Evolutionary conservation across 2,888 invertebrate genomes (phyloP).

Genomic region (Odontocerum albicorne): DNA sequence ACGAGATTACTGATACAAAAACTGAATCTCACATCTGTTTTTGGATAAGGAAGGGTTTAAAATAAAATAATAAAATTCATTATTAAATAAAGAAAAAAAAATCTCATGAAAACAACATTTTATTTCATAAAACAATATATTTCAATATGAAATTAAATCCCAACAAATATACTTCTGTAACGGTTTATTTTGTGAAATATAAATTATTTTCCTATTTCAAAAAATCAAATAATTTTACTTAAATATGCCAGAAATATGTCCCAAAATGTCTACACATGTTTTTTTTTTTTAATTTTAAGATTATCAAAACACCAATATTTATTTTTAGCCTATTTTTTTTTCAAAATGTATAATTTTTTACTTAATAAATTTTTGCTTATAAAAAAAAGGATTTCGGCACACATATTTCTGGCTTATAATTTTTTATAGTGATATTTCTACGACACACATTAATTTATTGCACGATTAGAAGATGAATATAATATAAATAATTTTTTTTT

Average conservation of each 20-base stretch:
- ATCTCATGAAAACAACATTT: slow-evolving; percentile 3
- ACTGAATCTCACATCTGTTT: no score
- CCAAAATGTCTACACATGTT: slow-evolving; percentile 17
- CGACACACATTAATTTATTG: slow-evolving; percentile 63
- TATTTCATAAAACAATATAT: slow-evolving; percentile 57
- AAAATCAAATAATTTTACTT: no score
- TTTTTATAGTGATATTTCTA: slow-evolving; percentile 44
- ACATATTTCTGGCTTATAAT: slow-evolving; percentile 27
- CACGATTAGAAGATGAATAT: slow-evolving; percentile 62
- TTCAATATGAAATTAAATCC: slow-evolving; percentile 61
- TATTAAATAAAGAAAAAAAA: background rate
- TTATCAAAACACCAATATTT: slow-evolving; percentile 21
- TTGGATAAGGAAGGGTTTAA: no score
- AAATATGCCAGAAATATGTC: slow-evolving; percentile 31
- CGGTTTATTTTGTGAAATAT: slow-evolving; percentile 39
- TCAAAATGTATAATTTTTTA: slow-evolving; percentile 13
- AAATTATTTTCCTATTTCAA: slow-evolving; percentile 34
- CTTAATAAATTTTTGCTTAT: slow-evolving; percentile 23
- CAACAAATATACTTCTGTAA: slow-evolving; percentile 61
- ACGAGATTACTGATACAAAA: no score
- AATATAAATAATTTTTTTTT: slow-evolving; percentile 52
- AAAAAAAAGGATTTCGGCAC: slow-evolving; percentile 5
- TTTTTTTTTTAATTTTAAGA: no score
- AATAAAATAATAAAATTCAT: background rate
- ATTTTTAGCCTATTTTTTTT: slow-evolving; percentile 7